Percentiles rank a stretch among this genome's conserved stretches.
These are phyloP conservation scores for Heliothis subflexa DNA, from an alignment of 1,140 invertebrate species.

Conservation along the genomic window DNA sequence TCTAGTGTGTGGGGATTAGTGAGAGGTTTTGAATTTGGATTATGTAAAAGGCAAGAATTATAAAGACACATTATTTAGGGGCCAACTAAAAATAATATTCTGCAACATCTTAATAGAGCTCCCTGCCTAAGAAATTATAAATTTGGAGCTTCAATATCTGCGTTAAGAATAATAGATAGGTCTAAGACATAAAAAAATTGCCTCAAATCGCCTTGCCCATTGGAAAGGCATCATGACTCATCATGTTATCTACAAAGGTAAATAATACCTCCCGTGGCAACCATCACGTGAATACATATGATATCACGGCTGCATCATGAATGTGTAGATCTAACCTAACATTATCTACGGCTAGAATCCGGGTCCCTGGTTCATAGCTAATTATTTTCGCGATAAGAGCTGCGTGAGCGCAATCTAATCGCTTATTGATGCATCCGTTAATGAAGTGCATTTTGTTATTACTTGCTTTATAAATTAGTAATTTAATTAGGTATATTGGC, in stretches of 20 bases:
- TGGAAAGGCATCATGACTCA: background rate
- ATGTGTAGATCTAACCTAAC: constrained; percentile 28
- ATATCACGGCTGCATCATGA: constrained; percentile 19
- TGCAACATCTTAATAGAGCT: no score
- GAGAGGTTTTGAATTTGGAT: no score
- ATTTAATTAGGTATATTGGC: no score
- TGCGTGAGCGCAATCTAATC: constrained; percentile 44
- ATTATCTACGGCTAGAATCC: constrained; percentile 46
- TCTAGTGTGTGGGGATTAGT: no score
- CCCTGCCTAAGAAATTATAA: no score
- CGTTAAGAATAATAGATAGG: no score
- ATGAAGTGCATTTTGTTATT: constrained; percentile 7
- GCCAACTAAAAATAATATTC: no score
- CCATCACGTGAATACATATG: constrained; percentile 7
- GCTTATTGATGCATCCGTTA: constrained; percentile 17
- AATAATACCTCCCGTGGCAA: background rate
- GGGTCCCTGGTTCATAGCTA: constrained; percentile 47
- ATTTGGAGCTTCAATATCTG: no score
- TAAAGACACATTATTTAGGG: no score
- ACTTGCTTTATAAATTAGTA: background rate
- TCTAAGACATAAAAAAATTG: no score
- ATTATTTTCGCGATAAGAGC: constrained; percentile 46
- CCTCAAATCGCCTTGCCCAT: background rate
- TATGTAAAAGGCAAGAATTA: no score
- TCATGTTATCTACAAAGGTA: background rate